These are phyloP conservation scores for Drosophila suzukii DNA, from an alignment of 1,140 invertebrate species.

Conservation along the genomic window DNA sequence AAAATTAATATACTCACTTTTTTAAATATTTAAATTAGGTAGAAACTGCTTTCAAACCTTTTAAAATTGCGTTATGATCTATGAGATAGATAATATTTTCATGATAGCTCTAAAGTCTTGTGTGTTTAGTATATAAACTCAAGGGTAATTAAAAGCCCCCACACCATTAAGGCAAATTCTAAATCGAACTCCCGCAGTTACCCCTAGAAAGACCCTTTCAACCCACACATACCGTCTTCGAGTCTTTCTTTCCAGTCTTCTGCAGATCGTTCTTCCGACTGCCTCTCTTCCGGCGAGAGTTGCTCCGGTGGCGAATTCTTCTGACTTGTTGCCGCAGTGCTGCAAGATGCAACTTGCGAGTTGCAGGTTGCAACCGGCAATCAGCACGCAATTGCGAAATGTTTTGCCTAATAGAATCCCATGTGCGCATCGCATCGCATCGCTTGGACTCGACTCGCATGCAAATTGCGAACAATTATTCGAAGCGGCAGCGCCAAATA, in stretches of 20 bases:
- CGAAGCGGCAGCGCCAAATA: slow-evolving; percentile 6
- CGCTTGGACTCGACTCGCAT: slow-evolving; percentile 46
- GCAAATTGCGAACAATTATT: slow-evolving; percentile 69
- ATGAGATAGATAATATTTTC: too few relatives aligned
- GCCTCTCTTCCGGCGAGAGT: too few relatives aligned
- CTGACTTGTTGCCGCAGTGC: background rate
- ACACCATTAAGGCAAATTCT: background rate
- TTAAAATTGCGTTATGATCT: too few relatives aligned
- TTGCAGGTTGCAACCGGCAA: slow-evolving; percentile 53
- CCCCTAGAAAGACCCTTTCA: background rate
- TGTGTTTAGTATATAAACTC: background rate
- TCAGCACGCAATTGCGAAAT: slow-evolving; percentile 81
- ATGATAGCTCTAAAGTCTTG: background rate
- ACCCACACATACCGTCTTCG: background rate
- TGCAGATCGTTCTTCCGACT: background rate
- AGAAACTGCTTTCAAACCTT: too few relatives aligned
- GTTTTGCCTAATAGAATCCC: slow-evolving; percentile 78
- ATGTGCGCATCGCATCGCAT: slow-evolving; percentile 46
- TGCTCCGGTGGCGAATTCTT: background rate
- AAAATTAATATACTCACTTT: too few relatives aligned
- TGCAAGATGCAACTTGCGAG: slow-evolving; percentile 1
- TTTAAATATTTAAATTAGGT: too few relatives aligned
- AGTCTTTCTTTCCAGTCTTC: background rate
- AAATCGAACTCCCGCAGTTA: too few relatives aligned
- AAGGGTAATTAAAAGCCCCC: background rate